Conservation (phyloP, 2,113 vertebrate genomes). For the Carlito syrichta region DNA sequence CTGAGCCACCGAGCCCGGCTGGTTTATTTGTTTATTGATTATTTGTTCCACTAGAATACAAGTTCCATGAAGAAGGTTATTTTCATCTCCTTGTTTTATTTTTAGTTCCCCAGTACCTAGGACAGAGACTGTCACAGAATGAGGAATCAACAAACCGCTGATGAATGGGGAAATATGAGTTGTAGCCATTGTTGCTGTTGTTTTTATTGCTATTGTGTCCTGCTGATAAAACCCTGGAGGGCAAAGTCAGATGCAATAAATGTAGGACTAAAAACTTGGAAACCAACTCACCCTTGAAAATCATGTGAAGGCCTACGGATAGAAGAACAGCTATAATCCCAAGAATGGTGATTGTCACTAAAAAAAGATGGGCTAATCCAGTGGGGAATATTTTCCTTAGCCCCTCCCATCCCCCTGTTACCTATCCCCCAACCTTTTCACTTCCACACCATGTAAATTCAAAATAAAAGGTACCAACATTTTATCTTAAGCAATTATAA, state of each 20-base stretch:
- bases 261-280: not conserved
- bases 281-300: not conserved
- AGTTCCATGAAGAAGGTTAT: not conserved
- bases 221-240: not conserved
- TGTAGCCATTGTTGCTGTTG: not conserved
- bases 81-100: not conserved
- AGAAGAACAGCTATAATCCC: not conserved
- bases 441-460: not conserved
- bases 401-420: not conserved
- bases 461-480: not conserved
- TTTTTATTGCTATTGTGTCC: not conserved
- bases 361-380: not conserved
- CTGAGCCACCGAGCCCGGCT: too few species aligned
- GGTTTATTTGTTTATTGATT: not conserved
- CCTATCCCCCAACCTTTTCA: not conserved
- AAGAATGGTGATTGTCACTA: not conserved
- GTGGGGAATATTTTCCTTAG: not conserved
- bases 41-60: not conserved
- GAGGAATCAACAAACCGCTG: not conserved
- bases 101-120: not conserved
- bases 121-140: not conserved
- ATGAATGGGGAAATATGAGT: accelerated
- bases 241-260: not conserved
- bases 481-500: not conserved
- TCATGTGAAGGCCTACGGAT: accelerated